Evolutionary conservation across 2,113 vertebrate genomes (phyloP).

Genomic region (Telmatochromis brachygnathus): DNA sequence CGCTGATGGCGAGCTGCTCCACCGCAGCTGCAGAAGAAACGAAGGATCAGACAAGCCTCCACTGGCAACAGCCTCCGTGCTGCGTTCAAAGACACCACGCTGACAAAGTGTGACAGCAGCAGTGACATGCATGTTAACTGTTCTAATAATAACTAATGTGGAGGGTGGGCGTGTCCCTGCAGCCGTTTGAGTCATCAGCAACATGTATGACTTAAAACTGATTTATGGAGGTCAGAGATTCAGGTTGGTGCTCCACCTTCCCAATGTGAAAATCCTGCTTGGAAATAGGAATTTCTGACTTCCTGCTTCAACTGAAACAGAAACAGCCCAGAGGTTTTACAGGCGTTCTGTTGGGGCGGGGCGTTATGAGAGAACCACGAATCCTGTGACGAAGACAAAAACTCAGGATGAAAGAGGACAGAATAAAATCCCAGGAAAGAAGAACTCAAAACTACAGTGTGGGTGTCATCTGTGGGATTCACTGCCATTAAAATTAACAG

Average conservation of each 20-base stretch:
- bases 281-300: background rate
- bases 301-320: background rate
- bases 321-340: background rate
- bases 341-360: background rate
- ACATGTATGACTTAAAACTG: background rate
- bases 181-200: background rate
- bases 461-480: accelerated
- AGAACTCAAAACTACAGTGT: background rate
- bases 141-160: background rate
- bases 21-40: background rate
- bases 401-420: background rate
- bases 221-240: background rate
- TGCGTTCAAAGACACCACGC: background rate
- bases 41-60: background rate
- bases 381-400: background rate
- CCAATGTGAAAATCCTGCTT: background rate
- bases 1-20: background rate
- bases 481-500: background rate
- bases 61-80: background rate
- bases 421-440: background rate
- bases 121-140: background rate
- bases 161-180: background rate
- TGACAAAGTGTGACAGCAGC: background rate
- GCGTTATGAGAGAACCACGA: background rate
- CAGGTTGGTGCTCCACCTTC: background rate